Evolutionary conservation across 1,140 invertebrate genomes (phyloP).

Genomic region (Patella vulgata): DNA sequence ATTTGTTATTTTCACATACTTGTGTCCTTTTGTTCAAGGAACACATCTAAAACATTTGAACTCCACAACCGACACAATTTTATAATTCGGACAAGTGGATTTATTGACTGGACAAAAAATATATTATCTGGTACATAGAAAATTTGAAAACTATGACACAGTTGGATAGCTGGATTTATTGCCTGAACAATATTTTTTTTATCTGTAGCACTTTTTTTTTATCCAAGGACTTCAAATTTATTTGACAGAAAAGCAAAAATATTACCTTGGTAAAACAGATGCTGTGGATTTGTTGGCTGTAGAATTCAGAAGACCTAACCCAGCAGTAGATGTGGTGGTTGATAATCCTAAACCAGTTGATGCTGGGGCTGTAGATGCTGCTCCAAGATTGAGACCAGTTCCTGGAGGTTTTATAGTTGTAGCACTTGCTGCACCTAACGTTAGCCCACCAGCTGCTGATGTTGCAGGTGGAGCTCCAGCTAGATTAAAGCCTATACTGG

Average conservation of each 20-base stretch:
- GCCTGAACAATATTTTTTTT: too few relatives aligned
- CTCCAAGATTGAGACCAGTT: constrained; percentile 28
- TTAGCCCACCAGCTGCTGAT: constrained; percentile 13
- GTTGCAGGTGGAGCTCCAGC: background rate
- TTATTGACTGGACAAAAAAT: too few relatives aligned
- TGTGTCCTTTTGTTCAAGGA: too few relatives aligned
- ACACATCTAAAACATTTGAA: too few relatives aligned
- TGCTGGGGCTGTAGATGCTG: constrained; percentile 33
- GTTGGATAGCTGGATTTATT: too few relatives aligned
- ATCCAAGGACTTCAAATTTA: background rate
- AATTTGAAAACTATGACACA: too few relatives aligned
- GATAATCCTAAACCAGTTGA: constrained; percentile 20
- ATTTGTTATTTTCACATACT: too few relatives aligned
- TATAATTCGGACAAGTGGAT: too few relatives aligned
- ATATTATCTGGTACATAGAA: too few relatives aligned
- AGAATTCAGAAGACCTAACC: constrained; percentile 7
- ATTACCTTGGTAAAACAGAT: constrained; percentile 3
- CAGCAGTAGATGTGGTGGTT: constrained; percentile 18
- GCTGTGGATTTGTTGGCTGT: constrained; percentile 7
- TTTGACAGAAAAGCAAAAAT: background rate
- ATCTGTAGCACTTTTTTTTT: too few relatives aligned
- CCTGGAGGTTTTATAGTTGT: constrained; percentile 5
- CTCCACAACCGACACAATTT: too few relatives aligned
- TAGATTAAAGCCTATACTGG: too few relatives aligned
- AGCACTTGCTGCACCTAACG: constrained; percentile 8